Evolutionary conservation across 2,888 invertebrate species (phyloP), one percentile per base, ranked within the genome.

Genomic region (Drosophila macrospina): DNA sequence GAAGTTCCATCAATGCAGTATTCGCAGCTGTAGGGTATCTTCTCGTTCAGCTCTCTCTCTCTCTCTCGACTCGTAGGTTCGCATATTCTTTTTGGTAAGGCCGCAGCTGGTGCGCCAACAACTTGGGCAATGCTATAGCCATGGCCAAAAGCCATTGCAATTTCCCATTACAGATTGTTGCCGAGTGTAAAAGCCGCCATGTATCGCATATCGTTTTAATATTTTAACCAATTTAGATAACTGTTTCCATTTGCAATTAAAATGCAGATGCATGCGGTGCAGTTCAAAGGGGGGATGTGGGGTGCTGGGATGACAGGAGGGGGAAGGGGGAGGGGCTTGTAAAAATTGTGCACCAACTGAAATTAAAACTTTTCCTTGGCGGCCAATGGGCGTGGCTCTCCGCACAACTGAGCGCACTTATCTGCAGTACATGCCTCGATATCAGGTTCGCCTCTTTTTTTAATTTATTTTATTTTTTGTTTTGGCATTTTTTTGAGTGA

Each of bases 181-280:
- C 16, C 26, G 34, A 59, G 55, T 66, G 42, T 42, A 64, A 77
- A 66, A 72, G 39, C 37, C n/a, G 66, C 26, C 68, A 60, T 78
- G 61, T 45, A 45, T 62, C 55, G 62, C n/a, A n/a, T 55, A 55
- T 47, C 55, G 62, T 83, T 88, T 88, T 88, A 86, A 89, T 89
- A 82, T 89, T 87, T 89, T 79, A 79, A 81, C 79, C 88, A 88
- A 90, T 90, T 90, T 89, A 90, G 90, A 90, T 90, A 90, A 90
- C 89, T 78, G 83, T 80, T 89, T 89, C 89, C 89, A 90, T 90
- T 89, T 86, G 89, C 90, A 90, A 90, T 90, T 87, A 89, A 90
- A 90, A 83, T 84, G 85, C 80, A 87, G 82, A 78, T 79, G 86
- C 84, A 70, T 45, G 55, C 67, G 48, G 51, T 32, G 48, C 11